Base-by-base conservation (phyloP, 2,888 invertebrate genomes). In the Nasonia oneida region DNA sequence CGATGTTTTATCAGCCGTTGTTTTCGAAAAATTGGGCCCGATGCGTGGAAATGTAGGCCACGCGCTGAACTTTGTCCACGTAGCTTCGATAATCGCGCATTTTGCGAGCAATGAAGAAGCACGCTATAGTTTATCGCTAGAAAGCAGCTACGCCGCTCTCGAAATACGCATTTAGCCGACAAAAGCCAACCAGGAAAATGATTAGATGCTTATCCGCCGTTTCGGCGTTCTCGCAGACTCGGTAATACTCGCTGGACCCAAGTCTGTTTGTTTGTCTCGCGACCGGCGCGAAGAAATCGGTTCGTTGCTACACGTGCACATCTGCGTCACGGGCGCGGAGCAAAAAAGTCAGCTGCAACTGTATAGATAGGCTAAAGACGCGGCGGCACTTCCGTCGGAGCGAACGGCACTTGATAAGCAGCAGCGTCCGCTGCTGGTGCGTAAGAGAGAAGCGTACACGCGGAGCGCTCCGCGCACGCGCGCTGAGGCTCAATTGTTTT, bases 401-500 rank as follows among this genome's bases (percentile, higher is more conserved):
- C n/a, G 23, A 73, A 39, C 64, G 73, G 73, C 42, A 42, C n/a
- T 42, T n/a, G 18, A 47, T 29, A 15, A 53, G 53, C 50, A 42
- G 70, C 70, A 39, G 77, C 37, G 15, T 33, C 75, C 3, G 15
- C n/a, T n/a, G 8, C 42, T 23, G 8, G n/a, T 73, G n/a, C 29
- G 47, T 12, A 53, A n/a, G n/a, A 10, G 29, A n/a, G n/a, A 14
- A 47, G 47, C 74, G 15, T 29, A 37, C n/a, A n/a, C 33, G 53
- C 53, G n/a, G 37, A 8, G 42, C 8, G 71, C 12, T 47, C 47
- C 12, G 47, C 81, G 81, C 85, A 77, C 78, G 77, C 77, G 81
- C 81, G 33, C 39, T 12, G 39, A 23, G 37, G 6, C 39, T 10
- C 82, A 82, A 83, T 80, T 75, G 83, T 80, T 83, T 83, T 80